phyloP scores from a whole-genome alignment of 2,888 invertebrate species.

The Lasius fuliginosus region DNA sequence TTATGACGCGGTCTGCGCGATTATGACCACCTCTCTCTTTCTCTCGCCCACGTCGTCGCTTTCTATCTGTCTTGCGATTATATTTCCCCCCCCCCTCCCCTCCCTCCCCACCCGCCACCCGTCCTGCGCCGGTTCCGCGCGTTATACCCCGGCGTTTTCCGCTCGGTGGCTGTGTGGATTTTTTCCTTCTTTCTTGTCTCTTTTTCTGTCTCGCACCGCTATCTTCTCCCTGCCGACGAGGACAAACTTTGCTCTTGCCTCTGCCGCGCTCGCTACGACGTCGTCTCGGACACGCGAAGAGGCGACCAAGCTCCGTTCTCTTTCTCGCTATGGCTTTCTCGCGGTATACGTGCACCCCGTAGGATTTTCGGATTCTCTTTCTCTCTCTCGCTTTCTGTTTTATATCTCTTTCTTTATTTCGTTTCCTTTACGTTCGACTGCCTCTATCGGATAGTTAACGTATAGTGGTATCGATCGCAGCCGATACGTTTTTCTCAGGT shows the following conservation, averaged over 20 bases:
- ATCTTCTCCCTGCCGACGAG: slow-evolving; percentile 62
- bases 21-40: slow-evolving; percentile 83
- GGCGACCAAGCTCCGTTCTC: slow-evolving; percentile 62
- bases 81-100: slow-evolving; percentile 20
- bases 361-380: slow-evolving; percentile 37
- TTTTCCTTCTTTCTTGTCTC: slow-evolving; percentile 51
- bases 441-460: slow-evolving; percentile 54
- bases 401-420: slow-evolving; percentile 33
- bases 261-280: slow-evolving; percentile 71
- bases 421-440: slow-evolving; percentile 47
- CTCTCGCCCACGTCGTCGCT: slow-evolving; percentile 59
- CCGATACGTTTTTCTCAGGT: slow-evolving; percentile 56
- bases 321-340: slow-evolving; percentile 41
- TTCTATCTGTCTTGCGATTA: slow-evolving; percentile 45
- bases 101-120: slow-evolving; percentile 54
- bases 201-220: slow-evolving; percentile 39
- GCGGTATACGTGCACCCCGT: slow-evolving; percentile 18
- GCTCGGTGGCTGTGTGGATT: slow-evolving; percentile 65
- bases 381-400: slow-evolving; percentile 29
- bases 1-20: slow-evolving; percentile 86
- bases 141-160: slow-evolving; percentile 64
- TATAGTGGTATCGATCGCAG: slow-evolving; percentile 63
- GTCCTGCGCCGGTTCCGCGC: slow-evolving; percentile 36
- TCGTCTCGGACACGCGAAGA: slow-evolving; percentile 63
- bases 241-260: slow-evolving; percentile 74